Evolutionary conservation across 2,888 invertebrate genomes (phyloP), one percentile per base, ranked within the genome.

Genomic region (Pterobdella sp.): DNA sequence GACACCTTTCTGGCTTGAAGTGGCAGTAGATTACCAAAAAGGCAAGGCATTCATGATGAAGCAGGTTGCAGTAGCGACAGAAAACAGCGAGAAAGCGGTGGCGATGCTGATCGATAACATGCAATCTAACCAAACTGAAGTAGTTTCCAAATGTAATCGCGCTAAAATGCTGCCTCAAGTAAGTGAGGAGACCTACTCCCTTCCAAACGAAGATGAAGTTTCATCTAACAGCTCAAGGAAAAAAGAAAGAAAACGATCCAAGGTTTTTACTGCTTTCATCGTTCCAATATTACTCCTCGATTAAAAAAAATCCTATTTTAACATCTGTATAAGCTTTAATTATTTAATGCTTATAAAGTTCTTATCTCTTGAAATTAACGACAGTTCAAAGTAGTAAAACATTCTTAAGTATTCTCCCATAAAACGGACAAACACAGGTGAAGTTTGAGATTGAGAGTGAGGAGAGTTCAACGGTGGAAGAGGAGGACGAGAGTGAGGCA

Each of bases 11-110:
- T 71, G 71, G 71, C 26, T 71, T 26, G 71, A 71, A 3, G 60
- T 71, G 29, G 71, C 63, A 1, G n/a, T 34, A 3, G 71, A 71
- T 32, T 71, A 71, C 32, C 56, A 71, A 18, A 71, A 71, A 36
- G 71, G 71, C 32, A 71, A 71, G 35, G 42, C 63, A 1, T 71
- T 60, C 71, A 42, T 71, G 29, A 36, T 56, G 35, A 60, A 63
- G n/a, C 71, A 71, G 26, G 35, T 32, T 4, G 35, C 32, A 3
- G 32, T 29, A n/a, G 63, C 71, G 2, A 32, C 42, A 56, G 71
- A 71, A 35, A 34, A 32, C 65, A 65, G 35, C 65, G 37, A 71
- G 26, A 71, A 56, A 29, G 71, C 71, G 3, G 63, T 63, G 4
- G 29, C 71, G 0, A 29, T 35, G 29, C n/a, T 71, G n/a, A 32